phyloP scores from a whole-genome alignment of 2,797 vertebrate species.

The Sparidentex hasta region DNA sequence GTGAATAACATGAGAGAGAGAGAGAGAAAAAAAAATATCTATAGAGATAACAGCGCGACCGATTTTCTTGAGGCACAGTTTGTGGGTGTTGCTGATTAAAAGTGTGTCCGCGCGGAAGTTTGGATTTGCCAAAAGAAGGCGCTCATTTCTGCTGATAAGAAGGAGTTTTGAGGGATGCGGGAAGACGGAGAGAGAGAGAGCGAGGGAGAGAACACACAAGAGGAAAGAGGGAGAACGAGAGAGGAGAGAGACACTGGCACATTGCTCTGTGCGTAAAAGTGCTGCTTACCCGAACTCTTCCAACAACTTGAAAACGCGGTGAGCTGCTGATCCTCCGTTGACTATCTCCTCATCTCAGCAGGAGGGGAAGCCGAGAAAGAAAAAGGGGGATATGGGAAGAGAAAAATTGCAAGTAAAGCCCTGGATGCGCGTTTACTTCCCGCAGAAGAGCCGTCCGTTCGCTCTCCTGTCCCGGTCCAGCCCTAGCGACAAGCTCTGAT shows the following conservation, averaged over 20 bases:
- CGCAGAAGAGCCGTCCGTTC: slow-evolving; percentile 76
- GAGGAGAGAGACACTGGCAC: slow-evolving; percentile 4
- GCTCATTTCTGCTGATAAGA: neutral
- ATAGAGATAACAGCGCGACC: neutral
- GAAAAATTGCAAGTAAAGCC: slow-evolving; percentile 63
- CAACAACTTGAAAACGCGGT: slow-evolving; percentile 57
- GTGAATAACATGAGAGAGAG: slow-evolving; percentile 3
- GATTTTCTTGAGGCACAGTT: neutral
- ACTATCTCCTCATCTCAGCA: slow-evolving; percentile 75
- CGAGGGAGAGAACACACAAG: neutral
- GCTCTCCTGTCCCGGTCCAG: slow-evolving; percentile 71
- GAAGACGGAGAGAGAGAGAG: neutral
- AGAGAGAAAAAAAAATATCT: neutral
- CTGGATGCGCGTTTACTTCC: slow-evolving; percentile 71
- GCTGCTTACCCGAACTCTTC: slow-evolving; percentile 73
- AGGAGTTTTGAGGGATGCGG: neutral
- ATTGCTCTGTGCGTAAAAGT: slow-evolving; percentile 64
- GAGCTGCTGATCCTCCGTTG: slow-evolving; percentile 25
- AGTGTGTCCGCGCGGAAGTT: neutral
- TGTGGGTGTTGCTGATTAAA: neutral
- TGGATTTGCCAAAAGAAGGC: neutral
- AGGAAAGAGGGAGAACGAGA: neutral
- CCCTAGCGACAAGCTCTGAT: slow-evolving; percentile 56
- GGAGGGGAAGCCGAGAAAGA: slow-evolving; percentile 16
- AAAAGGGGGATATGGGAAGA: slow-evolving; percentile 1